Base-by-base conservation (phyloP, 2,888 invertebrate genomes). In the Bellardia pandia region DNA sequence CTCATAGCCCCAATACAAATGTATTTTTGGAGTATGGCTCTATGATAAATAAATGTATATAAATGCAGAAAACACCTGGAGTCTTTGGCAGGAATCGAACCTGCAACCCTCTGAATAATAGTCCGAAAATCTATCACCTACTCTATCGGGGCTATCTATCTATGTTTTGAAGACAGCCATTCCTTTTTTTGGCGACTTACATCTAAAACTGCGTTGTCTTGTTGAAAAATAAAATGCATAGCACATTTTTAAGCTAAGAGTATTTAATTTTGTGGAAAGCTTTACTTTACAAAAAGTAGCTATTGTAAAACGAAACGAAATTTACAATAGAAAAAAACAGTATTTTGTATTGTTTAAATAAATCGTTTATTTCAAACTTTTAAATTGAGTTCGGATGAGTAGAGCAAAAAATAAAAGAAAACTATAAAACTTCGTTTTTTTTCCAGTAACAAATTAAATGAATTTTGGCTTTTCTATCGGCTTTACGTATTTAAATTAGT, bases 231-330 rank as follows among this genome's bases (percentile, higher is more conserved):
- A n/a, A n/a, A n/a, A n/a, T 48, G 76, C 37, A 45, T 69, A 62
- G 51, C 33, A 33, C 37, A 33, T 3, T 53, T 53, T 53, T 40
- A 37, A 56, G 58, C 23, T 40, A 62, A 66, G 33, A 72, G 40
- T 37, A 58, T 78, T 84, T 84, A 84, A 84, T 77, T 84, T 84
- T 58, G 72, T 84, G 77, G 58, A 83, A 78, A 84, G 83, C 77
- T 56, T 72, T 69, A 37, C 9, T 71, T 60, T 71, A 14, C 40
- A 77, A 64, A 23, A 60, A 76, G 71, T 53, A 75, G n/a, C n/a
- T n/a, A n/a, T 58, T 58, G 58, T 37, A 40, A 62, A 45, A 53
- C 9, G 9, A n/a, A 45, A 30, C 45, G 11, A 42, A 42, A 42
- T 64, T 3, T 56, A 58, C n/a, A n/a, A 9, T 0, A 16, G 16